These are phyloP conservation scores for Mormyrus iriodes DNA, from an alignment of 2,113 vertebrate genomes.

Conservation along the genomic window DNA sequence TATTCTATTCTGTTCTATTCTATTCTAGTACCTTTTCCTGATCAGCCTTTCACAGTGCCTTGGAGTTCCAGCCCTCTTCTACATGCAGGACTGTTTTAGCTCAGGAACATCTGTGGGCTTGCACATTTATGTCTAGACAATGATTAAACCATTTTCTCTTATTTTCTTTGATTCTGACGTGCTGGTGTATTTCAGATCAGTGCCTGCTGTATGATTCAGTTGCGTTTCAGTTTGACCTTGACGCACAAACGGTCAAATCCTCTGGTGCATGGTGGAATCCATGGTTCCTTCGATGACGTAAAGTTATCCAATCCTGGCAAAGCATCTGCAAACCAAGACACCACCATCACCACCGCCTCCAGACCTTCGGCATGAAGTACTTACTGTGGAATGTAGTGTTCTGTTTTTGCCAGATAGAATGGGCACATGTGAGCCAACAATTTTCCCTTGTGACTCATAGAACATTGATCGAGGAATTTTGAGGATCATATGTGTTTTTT, in stretches of 20 bases:
- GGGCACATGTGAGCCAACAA: not conserved
- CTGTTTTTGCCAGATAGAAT: not conserved
- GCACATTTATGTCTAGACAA: not conserved
- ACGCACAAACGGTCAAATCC: not conserved
- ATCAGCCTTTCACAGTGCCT: too few relatives aligned
- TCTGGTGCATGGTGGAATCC: not conserved
- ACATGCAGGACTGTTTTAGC: not conserved
- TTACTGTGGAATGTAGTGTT: not conserved
- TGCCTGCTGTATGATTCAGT: not conserved
- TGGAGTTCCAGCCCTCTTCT: not conserved
- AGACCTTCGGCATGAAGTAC: not conserved
- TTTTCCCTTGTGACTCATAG: not conserved
- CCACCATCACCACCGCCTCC: not conserved
- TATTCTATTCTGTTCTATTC: not conserved
- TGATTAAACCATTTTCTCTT: not conserved
- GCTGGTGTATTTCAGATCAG: not conserved
- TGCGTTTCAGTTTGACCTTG: not conserved
- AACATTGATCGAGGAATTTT: not conserved
- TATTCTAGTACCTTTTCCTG: not conserved
- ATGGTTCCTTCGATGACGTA: not conserved
- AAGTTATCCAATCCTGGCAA: not conserved
- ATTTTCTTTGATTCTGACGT: not conserved
- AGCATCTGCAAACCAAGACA: not conserved
- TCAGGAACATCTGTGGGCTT: not conserved
- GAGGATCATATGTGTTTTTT: not conserved